phyloP scores from a whole-genome alignment of 2,797 vertebrate species.

The Microcaecilia unicolor region DNA sequence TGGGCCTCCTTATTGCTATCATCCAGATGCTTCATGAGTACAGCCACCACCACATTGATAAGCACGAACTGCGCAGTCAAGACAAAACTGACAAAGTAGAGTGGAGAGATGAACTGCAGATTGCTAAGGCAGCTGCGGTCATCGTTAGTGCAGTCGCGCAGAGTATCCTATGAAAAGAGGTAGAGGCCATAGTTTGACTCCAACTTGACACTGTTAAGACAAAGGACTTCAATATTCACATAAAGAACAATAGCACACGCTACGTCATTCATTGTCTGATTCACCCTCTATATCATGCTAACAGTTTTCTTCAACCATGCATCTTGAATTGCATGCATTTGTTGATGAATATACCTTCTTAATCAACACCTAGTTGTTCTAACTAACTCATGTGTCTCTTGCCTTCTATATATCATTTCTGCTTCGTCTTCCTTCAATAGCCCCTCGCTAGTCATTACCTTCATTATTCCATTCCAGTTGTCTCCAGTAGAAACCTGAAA shows the following conservation, averaged over 20 bases:
- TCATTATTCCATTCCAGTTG: slow-evolving; percentile 99
- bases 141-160: slow-evolving; percentile 84
- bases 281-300: no score
- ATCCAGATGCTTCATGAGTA: slow-evolving; percentile 97
- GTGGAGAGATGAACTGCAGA: slow-evolving; percentile 94
- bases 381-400: slow-evolving; percentile 1
- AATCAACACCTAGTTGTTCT: no score
- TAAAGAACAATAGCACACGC: no score
- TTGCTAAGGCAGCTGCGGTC: slow-evolving; percentile 92
- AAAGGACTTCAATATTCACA: no score
- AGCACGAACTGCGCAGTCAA: slow-evolving; percentile 97
- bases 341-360: no score
- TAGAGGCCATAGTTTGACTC: neutral
- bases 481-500: slow-evolving; percentile 96
- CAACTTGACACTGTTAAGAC: no score
- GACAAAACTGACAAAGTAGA: slow-evolving; percentile 98
- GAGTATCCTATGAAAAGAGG: slow-evolving; percentile 70
- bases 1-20: slow-evolving; percentile 97
- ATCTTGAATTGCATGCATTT: no score
- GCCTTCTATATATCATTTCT: neutral
- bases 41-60: slow-evolving; percentile 97
- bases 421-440: neutral
- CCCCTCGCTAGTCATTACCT: slow-evolving; percentile 56
- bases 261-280: no score
- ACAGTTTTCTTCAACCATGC: no score